Evolutionary conservation across 1,140 invertebrate species (phyloP).

Genomic region (Ips typographus): DNA sequence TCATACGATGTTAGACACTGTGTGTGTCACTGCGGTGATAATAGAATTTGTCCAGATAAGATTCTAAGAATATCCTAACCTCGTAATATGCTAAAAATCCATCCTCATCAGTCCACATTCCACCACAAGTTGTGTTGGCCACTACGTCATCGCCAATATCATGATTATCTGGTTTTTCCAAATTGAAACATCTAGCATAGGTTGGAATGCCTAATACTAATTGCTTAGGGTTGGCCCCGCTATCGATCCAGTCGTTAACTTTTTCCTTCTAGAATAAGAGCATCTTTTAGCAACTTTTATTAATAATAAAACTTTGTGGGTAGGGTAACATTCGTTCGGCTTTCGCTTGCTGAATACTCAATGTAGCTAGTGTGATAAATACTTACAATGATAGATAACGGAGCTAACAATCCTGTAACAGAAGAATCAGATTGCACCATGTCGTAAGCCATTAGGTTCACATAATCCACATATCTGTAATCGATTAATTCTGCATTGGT

Average conservation of each 20-base stretch:
- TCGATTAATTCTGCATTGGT: not conserved
- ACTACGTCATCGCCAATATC: constrained; percentile 54
- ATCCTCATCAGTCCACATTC: constrained; percentile 59
- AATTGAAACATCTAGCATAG: constrained; percentile 65
- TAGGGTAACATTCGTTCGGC: not conserved
- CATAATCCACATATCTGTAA: constrained; percentile 57
- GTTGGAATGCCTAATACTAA: constrained; percentile 65
- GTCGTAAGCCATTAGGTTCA: constrained; percentile 48
- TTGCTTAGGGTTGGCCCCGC: constrained; percentile 58
- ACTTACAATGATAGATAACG: constrained; percentile 44
- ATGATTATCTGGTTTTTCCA: constrained; percentile 51
- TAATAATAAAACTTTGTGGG: constrained; percentile 1
- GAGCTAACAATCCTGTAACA: constrained; percentile 58
- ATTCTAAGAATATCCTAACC: constrained; percentile 17
- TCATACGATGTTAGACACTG: too few relatives aligned
- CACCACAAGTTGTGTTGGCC: constrained; percentile 53
- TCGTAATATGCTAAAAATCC: constrained; percentile 54
- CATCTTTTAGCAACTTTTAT: not conserved
- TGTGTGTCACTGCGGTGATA: too few relatives aligned
- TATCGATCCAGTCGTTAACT: constrained; percentile 55
- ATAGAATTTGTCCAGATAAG: too few relatives aligned
- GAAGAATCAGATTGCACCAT: constrained; percentile 56
- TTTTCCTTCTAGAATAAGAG: constrained; percentile 44
- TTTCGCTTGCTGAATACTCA: not conserved
- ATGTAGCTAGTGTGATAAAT: constrained; percentile 37